Percentiles rank a stretch among this genome's conserved stretches.
These are phyloP conservation scores for Limnephilus lunatus DNA, from an alignment of 2,888 invertebrate genomes.

Conservation along the genomic window DNA sequence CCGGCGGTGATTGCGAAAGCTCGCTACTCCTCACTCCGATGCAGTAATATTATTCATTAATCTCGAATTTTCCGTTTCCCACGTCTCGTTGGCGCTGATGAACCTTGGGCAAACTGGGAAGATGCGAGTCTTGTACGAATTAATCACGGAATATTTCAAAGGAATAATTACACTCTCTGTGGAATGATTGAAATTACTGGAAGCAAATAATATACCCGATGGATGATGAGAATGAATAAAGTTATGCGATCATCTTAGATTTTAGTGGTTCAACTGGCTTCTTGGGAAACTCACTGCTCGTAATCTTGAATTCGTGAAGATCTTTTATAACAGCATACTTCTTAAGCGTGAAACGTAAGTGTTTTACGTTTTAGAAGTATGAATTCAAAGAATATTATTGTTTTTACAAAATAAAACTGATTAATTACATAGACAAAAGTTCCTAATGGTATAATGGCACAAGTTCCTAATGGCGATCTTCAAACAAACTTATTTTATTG, in stretches of 20 bases:
- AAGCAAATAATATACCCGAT: not conserved
- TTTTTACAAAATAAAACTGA: not conserved
- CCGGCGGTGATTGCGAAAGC: constrained; percentile 17
- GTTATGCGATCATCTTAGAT: not conserved
- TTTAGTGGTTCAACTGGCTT: not conserved
- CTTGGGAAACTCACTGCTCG: not conserved
- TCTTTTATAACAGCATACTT: not conserved
- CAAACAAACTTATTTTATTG: no score
- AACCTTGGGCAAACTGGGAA: not conserved
- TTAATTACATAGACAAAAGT: not conserved
- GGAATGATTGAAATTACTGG: not conserved
- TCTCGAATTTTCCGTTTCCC: constrained; percentile 27
- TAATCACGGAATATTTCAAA: constrained; percentile 7
- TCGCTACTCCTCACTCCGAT: not conserved
- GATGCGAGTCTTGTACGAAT: constrained; percentile 4
- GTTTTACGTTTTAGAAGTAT: not conserved
- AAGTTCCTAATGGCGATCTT: no score
- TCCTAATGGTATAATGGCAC: no score
- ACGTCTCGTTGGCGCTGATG: constrained; percentile 31
- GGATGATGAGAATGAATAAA: not conserved
- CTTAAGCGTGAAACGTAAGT: no score
- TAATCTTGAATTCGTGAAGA: not conserved
- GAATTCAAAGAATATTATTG: not conserved
- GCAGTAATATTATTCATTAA: constrained; percentile 12
- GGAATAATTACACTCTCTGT: not conserved